These are phyloP conservation scores for Slavum lentiscoides DNA, from an alignment of 2,888 invertebrate genomes.

Conservation along the genomic window DNA sequence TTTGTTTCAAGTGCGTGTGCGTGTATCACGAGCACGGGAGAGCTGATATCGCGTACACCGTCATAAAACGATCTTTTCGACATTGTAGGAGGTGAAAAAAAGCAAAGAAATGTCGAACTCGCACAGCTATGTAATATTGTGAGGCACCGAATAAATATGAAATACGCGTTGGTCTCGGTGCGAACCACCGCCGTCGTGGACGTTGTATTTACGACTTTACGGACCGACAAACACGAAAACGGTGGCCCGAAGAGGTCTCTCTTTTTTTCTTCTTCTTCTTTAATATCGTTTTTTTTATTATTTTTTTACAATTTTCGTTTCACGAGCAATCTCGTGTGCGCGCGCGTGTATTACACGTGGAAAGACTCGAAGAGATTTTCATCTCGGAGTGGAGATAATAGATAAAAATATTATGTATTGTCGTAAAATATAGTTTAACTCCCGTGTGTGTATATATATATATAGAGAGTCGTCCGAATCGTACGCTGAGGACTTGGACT, in stretches of 20 bases:
- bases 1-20: no score
- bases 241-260: slow-evolving; percentile 12
- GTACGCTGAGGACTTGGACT: no score
- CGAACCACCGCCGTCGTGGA: background rate
- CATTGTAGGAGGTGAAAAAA: background rate
- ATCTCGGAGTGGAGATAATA: background rate
- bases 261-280: slow-evolving; percentile 22
- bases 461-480: no score
- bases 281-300: slow-evolving; percentile 19
- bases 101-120: background rate
- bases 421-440: no score
- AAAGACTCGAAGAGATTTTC: background rate
- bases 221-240: slow-evolving; percentile 31
- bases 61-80: no score
- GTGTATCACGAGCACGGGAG: no score
- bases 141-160: background rate
- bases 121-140: background rate
- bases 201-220: slow-evolving; percentile 29
- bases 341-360: background rate
- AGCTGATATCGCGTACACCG: no score
- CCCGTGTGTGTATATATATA: no score
- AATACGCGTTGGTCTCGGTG: slow-evolving; percentile 3
- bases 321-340: background rate
- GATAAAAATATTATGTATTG: no score
- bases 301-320: background rate